Evolutionary conservation across 2,113 vertebrate species (phyloP), one percentile per base, ranked within the genome.

Genomic region (Odontophorus gujanensis): DNA sequence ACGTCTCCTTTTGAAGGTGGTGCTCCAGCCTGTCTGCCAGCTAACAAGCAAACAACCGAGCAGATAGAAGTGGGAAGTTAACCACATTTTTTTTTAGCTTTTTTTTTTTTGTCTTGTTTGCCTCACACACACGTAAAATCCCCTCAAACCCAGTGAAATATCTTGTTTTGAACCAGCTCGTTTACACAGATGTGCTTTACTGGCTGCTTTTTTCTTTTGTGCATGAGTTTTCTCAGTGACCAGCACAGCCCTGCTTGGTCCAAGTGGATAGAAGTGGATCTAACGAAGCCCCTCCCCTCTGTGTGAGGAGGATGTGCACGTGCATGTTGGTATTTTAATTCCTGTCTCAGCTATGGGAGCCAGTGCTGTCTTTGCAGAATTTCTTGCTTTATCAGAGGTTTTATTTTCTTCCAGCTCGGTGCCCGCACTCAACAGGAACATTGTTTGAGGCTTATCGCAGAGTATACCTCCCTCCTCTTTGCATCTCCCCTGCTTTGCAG

Each of bases 311-410:
- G 36, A 24, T 21, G 13, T 55, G 28, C 80, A 26, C 5, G 5
- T 85, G 28, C 80, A 26, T 6, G 5, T 85, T 68, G 47, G 11
- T 21, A 42, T 21, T 14, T 21, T 80, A 28, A 57, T 90, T 95
- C 86, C 79, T 61, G 57, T 53, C 80, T 73, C 91, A 89, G 72
- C 95, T 68, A 40, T 17, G 69, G 80, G 92, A 92, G 38, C 47
- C 51, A 48, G 20, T 87, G 92, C 92, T 69, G 75, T 11, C 66
- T 95, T 89, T 68, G 93, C 90, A 95, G 73, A 95, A 97, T 96
- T 96, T 88, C 87, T 88, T 89, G 82, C 83, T 95, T 76, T 95
- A 89, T 93, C 85, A 42, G 68, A 80, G 92, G 74, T 43, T 91
- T 92, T 93, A 59, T 91, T 91, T 87, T 76, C 69, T 89, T 86